phyloP scores from a whole-genome alignment of 2,797 vertebrate species.

The Gymnothorax reevesii region DNA sequence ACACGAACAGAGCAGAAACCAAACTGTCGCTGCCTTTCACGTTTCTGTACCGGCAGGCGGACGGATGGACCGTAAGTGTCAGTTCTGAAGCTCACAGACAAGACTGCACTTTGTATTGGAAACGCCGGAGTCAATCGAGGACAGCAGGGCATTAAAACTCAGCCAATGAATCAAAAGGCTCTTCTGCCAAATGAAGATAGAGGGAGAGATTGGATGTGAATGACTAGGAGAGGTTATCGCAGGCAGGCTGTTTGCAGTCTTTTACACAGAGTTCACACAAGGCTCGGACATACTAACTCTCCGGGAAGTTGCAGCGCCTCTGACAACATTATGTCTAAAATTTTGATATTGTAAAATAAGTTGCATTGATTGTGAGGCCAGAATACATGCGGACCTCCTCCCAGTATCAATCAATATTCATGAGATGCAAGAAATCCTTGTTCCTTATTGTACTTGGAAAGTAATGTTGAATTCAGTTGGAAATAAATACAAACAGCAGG shows the following conservation, averaged over 20 bases:
- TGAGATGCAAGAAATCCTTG: not conserved
- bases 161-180: not conserved
- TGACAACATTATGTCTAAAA: not conserved
- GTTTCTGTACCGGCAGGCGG: not conserved
- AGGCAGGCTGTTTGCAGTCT: not conserved
- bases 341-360: not conserved
- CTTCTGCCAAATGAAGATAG: not conserved
- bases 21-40: not conserved
- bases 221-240: not conserved
- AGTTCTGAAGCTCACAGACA: slow-evolving; percentile 9
- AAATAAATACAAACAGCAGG: not conserved
- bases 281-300: not conserved
- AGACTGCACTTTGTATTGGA: not conserved
- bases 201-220: not conserved
- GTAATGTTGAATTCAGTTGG: not conserved
- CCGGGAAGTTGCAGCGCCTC: not conserved
- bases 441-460: not conserved
- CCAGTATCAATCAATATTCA: not conserved
- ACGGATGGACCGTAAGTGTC: not conserved
- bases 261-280: not conserved
- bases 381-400: not conserved
- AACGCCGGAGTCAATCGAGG: not conserved
- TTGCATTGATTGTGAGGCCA: not conserved
- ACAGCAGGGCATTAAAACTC: not conserved
- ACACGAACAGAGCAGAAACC: not conserved